Base-by-base conservation (phyloP, 2,888 invertebrate species). In the Netelia fuscicornis region DNA sequence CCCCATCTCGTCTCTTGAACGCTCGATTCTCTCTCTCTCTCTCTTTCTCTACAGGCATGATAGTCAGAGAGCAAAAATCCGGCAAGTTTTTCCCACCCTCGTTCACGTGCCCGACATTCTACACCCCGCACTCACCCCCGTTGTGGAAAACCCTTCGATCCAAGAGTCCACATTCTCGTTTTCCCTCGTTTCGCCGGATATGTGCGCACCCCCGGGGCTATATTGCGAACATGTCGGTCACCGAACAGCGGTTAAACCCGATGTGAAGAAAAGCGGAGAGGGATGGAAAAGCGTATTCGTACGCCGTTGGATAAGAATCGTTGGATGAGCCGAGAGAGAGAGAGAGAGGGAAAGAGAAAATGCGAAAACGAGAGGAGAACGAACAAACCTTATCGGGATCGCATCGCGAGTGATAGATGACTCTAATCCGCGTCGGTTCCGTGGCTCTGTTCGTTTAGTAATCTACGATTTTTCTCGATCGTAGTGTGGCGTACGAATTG, bases 371-470 rank as follows among this genome's bases (percentile, higher is more conserved):
- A 88, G 86, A 86, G 87, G 87, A 87, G 87, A 89, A 88, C 81
- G 82, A 81, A 84, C 70, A 82, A 88, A 67, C 70, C 82, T 89
- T 92, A 91, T 91, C 90, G 87, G 86, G 89, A 91, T 92, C 90
- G 90, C 88, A 90, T 89, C 88, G 88, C 89, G 88, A 81, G 89
- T 92, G 92, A 93, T 92, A 90, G 91, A 92, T 92, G 91, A 87
- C 89, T 88, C 87, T 90, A 90, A 92, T 92, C 90, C 89, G 83
- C 71, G 37, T 20, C 81, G 76, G 81, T 85, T 81, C 84, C 74
- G 84, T 79, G 68, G 79, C 79, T 75, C 37, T 68, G 44, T 58
- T 48, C 13, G 56, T 77, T 71, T 70, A 6, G 37, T 37, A 70
- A 64, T 56, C 44, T 68, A 42, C 64, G 48, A 78, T 83, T 64